Evolutionary conservation across 1,140 invertebrate species (phyloP).

Genomic region (Drosophila mauritiana): DNA sequence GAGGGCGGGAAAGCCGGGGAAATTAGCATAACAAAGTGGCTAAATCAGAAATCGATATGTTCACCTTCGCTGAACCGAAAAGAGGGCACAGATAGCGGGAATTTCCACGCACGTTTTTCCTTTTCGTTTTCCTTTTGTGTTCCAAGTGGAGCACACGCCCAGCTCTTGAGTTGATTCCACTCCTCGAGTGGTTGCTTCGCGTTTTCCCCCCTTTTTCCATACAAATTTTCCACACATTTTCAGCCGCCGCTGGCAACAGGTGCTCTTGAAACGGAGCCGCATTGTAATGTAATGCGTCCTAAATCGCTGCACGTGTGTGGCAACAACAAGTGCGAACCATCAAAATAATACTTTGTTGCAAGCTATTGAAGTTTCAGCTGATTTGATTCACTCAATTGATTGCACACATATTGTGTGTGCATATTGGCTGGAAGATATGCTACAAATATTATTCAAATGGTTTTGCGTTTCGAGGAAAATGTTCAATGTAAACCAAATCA

Average conservation of each 20-base stretch:
- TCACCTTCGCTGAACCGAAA: slow-evolving; percentile 40
- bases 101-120: slow-evolving; percentile 12
- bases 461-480: not conserved
- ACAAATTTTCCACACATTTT: not conserved
- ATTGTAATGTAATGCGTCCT: slow-evolving; percentile 47
- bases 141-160: slow-evolving; percentile 44
- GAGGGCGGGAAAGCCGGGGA: not conserved
- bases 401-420: not conserved
- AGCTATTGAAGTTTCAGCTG: slow-evolving; percentile 2
- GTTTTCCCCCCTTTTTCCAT: not conserved
- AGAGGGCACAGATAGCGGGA: not conserved
- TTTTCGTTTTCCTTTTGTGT: not conserved
- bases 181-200: slow-evolving; percentile 21
- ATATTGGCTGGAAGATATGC: slow-evolving; percentile 13
- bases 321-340: slow-evolving; percentile 12
- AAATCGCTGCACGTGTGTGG: slow-evolving; percentile 65
- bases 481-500: no score
- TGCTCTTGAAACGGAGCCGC: slow-evolving; percentile 20
- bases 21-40: slow-evolving; percentile 68
- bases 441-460: not conserved
- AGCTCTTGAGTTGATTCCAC: slow-evolving; percentile 36
- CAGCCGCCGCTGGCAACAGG: slow-evolving; percentile 42
- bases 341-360: slow-evolving; percentile 24
- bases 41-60: slow-evolving; percentile 68
- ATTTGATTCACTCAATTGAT: slow-evolving; percentile 16